Evolutionary conservation across 2,797 vertebrate species (phyloP), one percentile per base, ranked within the genome.

Genomic region (Acridotheres tristis): DNA sequence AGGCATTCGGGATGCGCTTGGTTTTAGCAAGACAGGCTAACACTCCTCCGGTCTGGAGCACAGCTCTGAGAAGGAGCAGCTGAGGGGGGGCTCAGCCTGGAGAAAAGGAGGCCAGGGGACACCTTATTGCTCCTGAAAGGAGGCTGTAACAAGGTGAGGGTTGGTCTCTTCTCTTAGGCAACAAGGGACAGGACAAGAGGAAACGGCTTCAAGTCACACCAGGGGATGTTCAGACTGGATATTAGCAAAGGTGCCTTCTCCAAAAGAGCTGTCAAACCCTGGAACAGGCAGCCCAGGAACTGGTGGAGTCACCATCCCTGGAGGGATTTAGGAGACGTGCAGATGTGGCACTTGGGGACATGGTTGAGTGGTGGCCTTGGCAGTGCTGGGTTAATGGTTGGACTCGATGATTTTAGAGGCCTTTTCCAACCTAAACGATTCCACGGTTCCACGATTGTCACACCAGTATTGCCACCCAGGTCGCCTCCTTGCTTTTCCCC

Each of bases 401-500:
- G 43, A 13, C 51, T 19, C 26, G 2, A 6, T 11, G 29, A 30
- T 8, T 43, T 51, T 3, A 5, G 34, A 54, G n/a, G 20, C 25
- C n/a, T 58, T 69, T 65, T 16, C 38, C 79, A 16, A 8, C 14
- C 29, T 1, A 4, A 51, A 40, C 0, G 12, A 19, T 22, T 13
- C 61, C 50, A 4, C 5, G 0, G 4, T 18, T 30, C 66, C 20
- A 15, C 3, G 18, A 11, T 5, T 71, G 63, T 20, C 32, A 10
- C 22, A 0, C 30, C 5, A 6, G 0, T 4, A 13, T 1, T 10
- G 16, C 53, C 80, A 23, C 2, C 10, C 45, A 25, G n/a, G 11
- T 18, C 61, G 34, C 5, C 51, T 67, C 53, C 38, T 34, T 13
- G 84, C 48, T 13, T 5, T 12, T 0, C 20, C 23, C 23, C 16